Percentiles rank a stretch among this genome's conserved stretches.
These are phyloP conservation scores for Synchiropus splendidus DNA, from an alignment of 2,113 vertebrate genomes.

Conservation along the genomic window DNA sequence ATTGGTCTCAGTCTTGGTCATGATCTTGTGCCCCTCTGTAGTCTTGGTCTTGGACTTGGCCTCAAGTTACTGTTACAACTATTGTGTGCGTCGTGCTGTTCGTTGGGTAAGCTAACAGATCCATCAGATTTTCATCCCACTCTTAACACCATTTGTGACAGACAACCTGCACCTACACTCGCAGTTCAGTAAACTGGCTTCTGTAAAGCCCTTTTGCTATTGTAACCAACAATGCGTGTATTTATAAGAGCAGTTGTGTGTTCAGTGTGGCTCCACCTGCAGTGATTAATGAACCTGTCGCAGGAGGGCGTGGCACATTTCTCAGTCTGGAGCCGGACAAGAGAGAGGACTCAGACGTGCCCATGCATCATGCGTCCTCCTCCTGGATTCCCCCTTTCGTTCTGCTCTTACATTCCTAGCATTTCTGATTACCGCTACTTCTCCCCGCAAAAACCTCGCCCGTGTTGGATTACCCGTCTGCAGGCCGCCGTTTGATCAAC, in stretches of 20 bases:
- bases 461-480: constrained; percentile 34
- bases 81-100: too few relatives aligned
- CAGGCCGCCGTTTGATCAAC: constrained; percentile 6
- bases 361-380: constrained; percentile 15
- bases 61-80: too few relatives aligned
- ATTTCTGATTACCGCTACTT: constrained; percentile 44
- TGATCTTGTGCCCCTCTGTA: too few relatives aligned
- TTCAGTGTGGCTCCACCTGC: constrained; percentile 9
- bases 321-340: constrained; percentile 25
- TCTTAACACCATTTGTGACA: too few relatives aligned
- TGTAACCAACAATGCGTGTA: too few relatives aligned
- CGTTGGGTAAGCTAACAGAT: too few relatives aligned
- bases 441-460: constrained; percentile 28
- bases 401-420: constrained; percentile 51
- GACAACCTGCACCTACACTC: too few relatives aligned
- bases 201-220: too few relatives aligned
- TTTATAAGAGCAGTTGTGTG: not conserved
- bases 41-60: too few relatives aligned
- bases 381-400: constrained; percentile 22
- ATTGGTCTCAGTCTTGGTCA: too few relatives aligned
- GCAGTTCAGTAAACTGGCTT: too few relatives aligned
- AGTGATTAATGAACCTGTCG: constrained; percentile 35
- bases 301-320: constrained; percentile 39
- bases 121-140: too few relatives aligned
- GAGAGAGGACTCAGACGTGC: constrained; percentile 17